Conservation (phyloP, 2,113 vertebrate species). For the Oxyruncus cristatus region DNA sequence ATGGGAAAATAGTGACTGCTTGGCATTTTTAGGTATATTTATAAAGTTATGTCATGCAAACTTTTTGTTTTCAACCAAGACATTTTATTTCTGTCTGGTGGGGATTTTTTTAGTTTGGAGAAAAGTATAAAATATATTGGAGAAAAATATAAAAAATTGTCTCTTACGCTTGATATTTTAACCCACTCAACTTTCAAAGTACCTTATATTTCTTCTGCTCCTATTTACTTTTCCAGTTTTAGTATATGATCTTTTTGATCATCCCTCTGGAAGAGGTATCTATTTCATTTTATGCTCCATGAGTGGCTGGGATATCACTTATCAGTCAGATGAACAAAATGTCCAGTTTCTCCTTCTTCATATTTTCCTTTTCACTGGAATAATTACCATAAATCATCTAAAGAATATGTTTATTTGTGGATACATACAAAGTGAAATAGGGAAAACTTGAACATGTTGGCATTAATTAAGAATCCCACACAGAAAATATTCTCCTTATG, state of each 20-base stretch:
- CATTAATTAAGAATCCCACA: background rate
- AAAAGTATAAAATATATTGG: background rate
- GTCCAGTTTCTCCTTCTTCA: background rate
- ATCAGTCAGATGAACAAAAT: background rate
- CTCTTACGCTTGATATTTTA: background rate
- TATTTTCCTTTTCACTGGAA: background rate
- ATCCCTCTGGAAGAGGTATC: background rate
- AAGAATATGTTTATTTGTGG: background rate
- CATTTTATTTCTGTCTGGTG: background rate
- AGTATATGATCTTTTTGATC: background rate
- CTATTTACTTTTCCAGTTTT: background rate
- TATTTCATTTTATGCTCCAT: background rate
- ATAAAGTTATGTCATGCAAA: background rate
- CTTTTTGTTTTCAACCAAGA: background rate
- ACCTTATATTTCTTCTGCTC: background rate
- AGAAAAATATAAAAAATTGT: background rate
- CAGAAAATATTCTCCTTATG: background rate
- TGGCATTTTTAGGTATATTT: background rate
- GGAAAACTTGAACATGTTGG: background rate
- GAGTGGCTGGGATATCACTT: background rate
- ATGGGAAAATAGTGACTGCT: background rate
- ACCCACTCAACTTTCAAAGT: background rate
- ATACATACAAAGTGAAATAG: background rate
- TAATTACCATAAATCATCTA: background rate
- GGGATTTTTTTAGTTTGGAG: background rate